These are phyloP conservation scores for Falcunculus frontatus DNA, from an alignment of 2,113 vertebrate species.

Conservation along the genomic window DNA sequence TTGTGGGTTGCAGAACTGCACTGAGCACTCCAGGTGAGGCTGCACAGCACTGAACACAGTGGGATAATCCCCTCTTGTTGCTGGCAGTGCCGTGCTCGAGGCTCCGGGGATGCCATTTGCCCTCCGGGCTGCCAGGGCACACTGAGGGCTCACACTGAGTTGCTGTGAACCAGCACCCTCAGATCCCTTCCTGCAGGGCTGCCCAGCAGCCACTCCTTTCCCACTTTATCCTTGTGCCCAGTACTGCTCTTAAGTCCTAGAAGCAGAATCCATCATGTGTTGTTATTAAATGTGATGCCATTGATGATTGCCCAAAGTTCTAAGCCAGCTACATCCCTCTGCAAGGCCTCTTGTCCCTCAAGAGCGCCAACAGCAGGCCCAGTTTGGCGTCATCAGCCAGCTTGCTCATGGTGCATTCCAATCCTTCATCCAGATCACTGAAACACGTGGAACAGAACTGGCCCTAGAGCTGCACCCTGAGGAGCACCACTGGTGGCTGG, in stretches of 20 bases:
- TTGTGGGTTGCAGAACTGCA: neutral
- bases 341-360: neutral
- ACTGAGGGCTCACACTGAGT: neutral
- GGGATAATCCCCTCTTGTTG: neutral
- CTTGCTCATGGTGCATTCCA: neutral
- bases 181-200: neutral
- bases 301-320: rapidly evolving
- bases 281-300: neutral
- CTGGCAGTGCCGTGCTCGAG: neutral
- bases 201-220: neutral
- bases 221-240: neutral
- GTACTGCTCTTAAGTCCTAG: rapidly evolving
- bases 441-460: neutral
- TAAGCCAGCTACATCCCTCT: neutral
- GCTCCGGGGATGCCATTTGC: neutral
- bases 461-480: neutral
- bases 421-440: neutral
- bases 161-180: neutral
- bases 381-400: neutral
- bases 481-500: neutral
- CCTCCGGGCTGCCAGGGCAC: neutral
- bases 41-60: neutral
- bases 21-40: neutral
- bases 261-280: too few species aligned
- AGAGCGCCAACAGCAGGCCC: neutral